phyloP scores from a whole-genome alignment of 92 coral and sea anemone genomes.

The Umimayanthus chanpuru region DNA sequence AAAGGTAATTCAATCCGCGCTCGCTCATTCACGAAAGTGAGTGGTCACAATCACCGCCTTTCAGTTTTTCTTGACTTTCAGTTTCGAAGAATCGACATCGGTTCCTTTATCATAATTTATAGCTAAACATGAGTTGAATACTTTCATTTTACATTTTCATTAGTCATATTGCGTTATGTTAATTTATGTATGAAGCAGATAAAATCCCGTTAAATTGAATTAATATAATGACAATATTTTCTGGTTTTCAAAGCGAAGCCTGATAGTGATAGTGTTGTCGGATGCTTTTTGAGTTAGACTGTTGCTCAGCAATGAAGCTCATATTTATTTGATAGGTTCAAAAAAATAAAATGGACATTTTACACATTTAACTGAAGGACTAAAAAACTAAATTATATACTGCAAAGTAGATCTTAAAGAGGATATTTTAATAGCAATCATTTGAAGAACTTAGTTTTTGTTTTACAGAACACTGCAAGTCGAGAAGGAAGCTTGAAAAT shows the following conservation, averaged over 20 bases:
- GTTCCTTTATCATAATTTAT: not conserved
- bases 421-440: too few species aligned
- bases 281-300: not conserved
- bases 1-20: not conserved
- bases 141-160: not conserved
- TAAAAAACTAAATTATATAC: too few species aligned
- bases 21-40: not conserved
- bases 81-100: not conserved
- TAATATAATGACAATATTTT: not conserved
- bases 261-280: not conserved
- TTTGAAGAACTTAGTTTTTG: too few species aligned
- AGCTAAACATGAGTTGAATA: not conserved
- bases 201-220: not conserved
- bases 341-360: too few species aligned
- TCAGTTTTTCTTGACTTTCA: conserved; percentile 8
- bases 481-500: too few species aligned
- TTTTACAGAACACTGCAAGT: too few species aligned
- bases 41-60: conserved; percentile 14
- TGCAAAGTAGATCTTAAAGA: too few species aligned
- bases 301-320: conserved; percentile 6
- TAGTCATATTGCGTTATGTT: not conserved
- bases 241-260: not conserved
- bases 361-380: too few species aligned
- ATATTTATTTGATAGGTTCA: not conserved
- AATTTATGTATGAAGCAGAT: not conserved